These are phyloP conservation scores for Cosmia pyralina DNA, from an alignment of 2,888 invertebrate genomes.

Conservation along the genomic window DNA sequence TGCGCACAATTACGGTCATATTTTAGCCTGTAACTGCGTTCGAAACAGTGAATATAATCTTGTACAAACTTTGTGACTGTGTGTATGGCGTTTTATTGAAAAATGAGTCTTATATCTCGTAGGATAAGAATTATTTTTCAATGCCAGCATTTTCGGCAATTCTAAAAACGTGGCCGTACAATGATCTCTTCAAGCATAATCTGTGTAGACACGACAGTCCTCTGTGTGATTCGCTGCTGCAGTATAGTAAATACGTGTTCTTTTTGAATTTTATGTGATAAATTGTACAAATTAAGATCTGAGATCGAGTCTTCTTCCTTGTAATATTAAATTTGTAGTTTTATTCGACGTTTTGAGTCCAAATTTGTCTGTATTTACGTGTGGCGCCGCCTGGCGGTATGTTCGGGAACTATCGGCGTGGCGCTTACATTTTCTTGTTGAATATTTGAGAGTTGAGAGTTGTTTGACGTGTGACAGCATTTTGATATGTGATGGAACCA, in stretches of 20 bases:
- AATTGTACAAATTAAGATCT: slow-evolving; percentile 88
- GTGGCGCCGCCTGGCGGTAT: slow-evolving; percentile 58
- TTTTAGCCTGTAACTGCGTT: slow-evolving; percentile 30
- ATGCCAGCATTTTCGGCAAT: slow-evolving; percentile 43
- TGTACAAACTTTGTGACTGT: slow-evolving; percentile 16
- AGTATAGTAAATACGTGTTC: slow-evolving; percentile 77
- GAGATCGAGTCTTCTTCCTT: slow-evolving; percentile 83
- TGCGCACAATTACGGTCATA: slow-evolving; percentile 27
- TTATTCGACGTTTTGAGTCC: slow-evolving; percentile 82
- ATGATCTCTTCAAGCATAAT: slow-evolving; percentile 74
- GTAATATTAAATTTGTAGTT: slow-evolving; percentile 79
- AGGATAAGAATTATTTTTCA: slow-evolving; percentile 26
- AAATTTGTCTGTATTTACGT: slow-evolving; percentile 71
- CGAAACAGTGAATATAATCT: slow-evolving; percentile 32
- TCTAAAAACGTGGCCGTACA: slow-evolving; percentile 38
- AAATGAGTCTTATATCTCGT: slow-evolving; percentile 10
- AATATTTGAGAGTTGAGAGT: slow-evolving; percentile 56
- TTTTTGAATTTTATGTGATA: slow-evolving; percentile 86
- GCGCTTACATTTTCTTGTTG: slow-evolving; percentile 65
- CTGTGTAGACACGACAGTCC: slow-evolving; percentile 61
- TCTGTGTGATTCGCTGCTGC: slow-evolving; percentile 67
- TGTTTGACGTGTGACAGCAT: slow-evolving; percentile 58
- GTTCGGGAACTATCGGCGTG: slow-evolving; percentile 43
- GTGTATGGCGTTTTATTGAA: slow-evolving; percentile 28
- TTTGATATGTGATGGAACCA: slow-evolving; percentile 57